Conservation (phyloP, 2,888 invertebrate species). For the Chymomyza procnemis region DNA sequence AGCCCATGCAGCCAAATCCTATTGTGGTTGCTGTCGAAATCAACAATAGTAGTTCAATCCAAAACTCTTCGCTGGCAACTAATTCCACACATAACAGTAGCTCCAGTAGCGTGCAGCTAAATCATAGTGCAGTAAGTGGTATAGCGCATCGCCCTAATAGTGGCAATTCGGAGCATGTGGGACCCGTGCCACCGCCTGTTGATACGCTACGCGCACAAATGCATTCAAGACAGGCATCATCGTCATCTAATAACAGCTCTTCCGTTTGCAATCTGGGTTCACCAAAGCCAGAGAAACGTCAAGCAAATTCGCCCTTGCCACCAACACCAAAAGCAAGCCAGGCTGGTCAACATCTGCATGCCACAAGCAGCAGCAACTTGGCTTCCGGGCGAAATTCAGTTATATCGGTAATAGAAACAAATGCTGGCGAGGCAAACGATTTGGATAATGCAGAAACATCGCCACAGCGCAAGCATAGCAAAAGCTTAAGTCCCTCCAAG, state of each 20-base stretch:
- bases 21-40: constrained; percentile 78
- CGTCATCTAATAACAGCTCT: constrained; percentile 84
- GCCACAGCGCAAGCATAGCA: constrained; percentile 74
- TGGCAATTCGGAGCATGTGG: constrained; percentile 52
- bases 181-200: constrained; percentile 81
- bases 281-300: constrained; percentile 92
- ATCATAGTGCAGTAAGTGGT: constrained; percentile 23
- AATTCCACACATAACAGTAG: constrained; percentile 10
- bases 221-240: constrained; percentile 79
- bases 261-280: constrained; percentile 88
- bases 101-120: constrained; percentile 11
- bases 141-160: constrained; percentile 33
- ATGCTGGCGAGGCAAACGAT: constrained; percentile 62
- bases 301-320: constrained; percentile 92
- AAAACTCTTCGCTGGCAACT: constrained; percentile 15
- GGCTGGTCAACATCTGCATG: constrained; percentile 54
- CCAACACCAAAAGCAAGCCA: constrained; percentile 83
- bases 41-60: constrained; percentile 65
- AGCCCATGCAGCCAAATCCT: constrained; percentile 80
- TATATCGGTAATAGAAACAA: constrained; percentile 77
- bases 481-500: constrained; percentile 81
- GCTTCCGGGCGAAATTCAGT: constrained; percentile 77
- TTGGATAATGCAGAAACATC: constrained; percentile 57
- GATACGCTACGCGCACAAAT: constrained; percentile 82
- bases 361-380: constrained; percentile 75